A percentile compares a stretch with the other conserved stretches of the same genome.
Evolutionary conservation across 2,797 vertebrate species (phyloP).

Genomic region (Lepidocolaptes lacrymiger): DNA sequence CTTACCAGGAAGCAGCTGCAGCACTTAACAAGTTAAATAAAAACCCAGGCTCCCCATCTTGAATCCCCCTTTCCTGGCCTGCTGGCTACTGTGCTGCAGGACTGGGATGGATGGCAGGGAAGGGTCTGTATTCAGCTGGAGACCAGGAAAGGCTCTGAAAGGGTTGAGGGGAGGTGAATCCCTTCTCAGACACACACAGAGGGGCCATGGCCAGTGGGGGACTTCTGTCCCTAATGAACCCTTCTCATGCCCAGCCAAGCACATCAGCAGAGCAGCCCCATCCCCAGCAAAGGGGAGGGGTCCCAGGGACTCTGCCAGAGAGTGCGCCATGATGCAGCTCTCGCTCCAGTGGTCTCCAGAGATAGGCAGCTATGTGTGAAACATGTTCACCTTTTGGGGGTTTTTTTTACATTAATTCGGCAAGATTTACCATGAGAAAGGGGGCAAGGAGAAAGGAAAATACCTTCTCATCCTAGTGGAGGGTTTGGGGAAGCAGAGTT

Average conservation of each 20-base stretch:
- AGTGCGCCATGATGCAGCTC: not conserved
- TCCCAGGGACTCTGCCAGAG: not conserved
- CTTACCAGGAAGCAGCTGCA: not conserved
- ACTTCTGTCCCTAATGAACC: not conserved
- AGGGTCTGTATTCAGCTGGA: not conserved
- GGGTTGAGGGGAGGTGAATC: not conserved
- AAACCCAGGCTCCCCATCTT: not conserved
- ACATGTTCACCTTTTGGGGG: not conserved
- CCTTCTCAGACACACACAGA: not conserved
- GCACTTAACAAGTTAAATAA: not conserved
- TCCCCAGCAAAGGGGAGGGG: not conserved
- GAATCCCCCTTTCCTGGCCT: not conserved
- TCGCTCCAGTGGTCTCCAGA: not conserved
- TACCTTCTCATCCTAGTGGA: not conserved
- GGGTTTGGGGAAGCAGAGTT: fast-evolving
- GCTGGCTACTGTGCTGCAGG: fast-evolving
- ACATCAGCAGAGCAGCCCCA: not conserved
- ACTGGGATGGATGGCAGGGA: not conserved
- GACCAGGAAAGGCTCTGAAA: not conserved
- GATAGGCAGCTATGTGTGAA: constrained; percentile 41
- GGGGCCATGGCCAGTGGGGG: not conserved
- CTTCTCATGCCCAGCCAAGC: not conserved
- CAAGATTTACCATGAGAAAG: not conserved
- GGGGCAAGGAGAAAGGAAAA: not conserved
- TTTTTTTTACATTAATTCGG: not conserved